Evolutionary conservation across 1,140 invertebrate species (phyloP).

Genomic region (Medauroidea extradentata): DNA sequence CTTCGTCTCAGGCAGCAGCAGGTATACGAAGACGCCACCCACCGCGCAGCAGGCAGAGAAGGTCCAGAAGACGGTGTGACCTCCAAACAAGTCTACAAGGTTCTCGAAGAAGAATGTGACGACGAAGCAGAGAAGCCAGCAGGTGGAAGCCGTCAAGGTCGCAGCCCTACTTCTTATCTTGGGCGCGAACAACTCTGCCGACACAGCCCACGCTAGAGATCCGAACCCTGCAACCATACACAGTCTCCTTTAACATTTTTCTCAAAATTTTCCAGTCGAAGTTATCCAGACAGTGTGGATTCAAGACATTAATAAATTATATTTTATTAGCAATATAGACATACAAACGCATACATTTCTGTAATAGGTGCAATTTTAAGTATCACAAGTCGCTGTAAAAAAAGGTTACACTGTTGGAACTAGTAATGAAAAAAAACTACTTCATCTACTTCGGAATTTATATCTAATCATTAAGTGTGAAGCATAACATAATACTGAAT

Average conservation of each 20-base stretch:
- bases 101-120: conserved; percentile 1
- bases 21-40: conserved; percentile 36
- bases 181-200: conserved; percentile 10
- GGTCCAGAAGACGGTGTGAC: conserved; percentile 4
- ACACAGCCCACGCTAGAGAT: conserved; percentile 7
- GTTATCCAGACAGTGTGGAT: background rate
- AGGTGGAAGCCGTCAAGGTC: background rate
- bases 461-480: no score
- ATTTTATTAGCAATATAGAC: background rate
- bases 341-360: no score
- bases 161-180: background rate
- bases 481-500: no score
- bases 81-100: background rate
- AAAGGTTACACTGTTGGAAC: no score
- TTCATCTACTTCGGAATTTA: no score
- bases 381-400: no score
- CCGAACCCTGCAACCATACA: conserved; percentile 1
- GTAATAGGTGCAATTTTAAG: no score
- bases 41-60: background rate
- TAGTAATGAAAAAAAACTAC: no score
- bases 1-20: conserved; percentile 55
- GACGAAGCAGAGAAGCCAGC: conserved; percentile 8
- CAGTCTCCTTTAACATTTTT: no score
- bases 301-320: no score
- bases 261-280: no score